These are phyloP conservation scores for Cephus runcator DNA, from an alignment of 2,888 invertebrate species.

Conservation along the genomic window DNA sequence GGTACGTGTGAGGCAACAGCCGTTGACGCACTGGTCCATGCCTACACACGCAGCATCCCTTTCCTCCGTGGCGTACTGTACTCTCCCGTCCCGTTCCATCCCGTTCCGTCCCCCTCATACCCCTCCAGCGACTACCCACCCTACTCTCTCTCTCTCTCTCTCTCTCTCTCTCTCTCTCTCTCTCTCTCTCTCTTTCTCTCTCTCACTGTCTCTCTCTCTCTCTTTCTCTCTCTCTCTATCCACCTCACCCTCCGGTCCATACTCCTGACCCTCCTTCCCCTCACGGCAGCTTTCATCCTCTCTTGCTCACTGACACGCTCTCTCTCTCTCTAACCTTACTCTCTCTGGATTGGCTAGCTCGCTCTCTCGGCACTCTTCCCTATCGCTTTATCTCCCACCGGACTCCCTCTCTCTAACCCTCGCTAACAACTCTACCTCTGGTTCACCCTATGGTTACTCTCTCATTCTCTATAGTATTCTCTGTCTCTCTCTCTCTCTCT, in stretches of 20 bases:
- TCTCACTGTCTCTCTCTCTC: no score
- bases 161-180: no score
- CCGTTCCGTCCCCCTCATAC: slow-evolving; percentile 31
- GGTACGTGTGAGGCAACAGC: slow-evolving; percentile 66
- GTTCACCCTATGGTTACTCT: neutral
- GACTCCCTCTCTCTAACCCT: slow-evolving; percentile 22
- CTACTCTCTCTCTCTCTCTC: neutral
- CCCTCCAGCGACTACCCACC: slow-evolving; percentile 1
- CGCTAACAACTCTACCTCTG: slow-evolving; percentile 20
- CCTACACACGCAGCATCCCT: slow-evolving; percentile 65
- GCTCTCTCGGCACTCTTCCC: slow-evolving; percentile 35
- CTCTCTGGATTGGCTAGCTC: slow-evolving; percentile 19
- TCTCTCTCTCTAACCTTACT: slow-evolving; percentile 32
- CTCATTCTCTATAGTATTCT: neutral
- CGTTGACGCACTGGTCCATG: slow-evolving; percentile 67
- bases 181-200: no score
- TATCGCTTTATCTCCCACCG: slow-evolving; percentile 50
- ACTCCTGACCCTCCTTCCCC: slow-evolving; percentile 7
- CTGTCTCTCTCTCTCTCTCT: no score
- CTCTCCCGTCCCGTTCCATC: slow-evolving; percentile 44
- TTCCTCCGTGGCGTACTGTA: slow-evolving; percentile 42
- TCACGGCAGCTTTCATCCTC: slow-evolving; percentile 14
- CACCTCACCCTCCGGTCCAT: slow-evolving; percentile 9
- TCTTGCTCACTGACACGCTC: slow-evolving; percentile 32
- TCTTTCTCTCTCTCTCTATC: slow-evolving; percentile 4